Base-by-base conservation (phyloP, 2,888 invertebrate species). In the Pardosa pseudoannulata region DNA sequence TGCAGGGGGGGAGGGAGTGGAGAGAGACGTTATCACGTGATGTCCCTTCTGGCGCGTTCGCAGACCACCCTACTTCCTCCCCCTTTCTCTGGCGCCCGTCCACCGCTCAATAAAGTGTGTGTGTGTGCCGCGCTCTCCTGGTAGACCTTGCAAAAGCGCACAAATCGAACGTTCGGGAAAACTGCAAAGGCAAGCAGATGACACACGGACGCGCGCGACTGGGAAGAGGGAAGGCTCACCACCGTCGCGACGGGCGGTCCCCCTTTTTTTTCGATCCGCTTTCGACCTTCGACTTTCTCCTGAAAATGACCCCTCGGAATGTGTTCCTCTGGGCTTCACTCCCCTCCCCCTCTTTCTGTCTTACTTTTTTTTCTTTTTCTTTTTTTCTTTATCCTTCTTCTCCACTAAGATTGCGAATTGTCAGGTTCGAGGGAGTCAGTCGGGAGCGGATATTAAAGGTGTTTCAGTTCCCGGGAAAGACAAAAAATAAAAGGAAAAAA, bases 11-110 rank as follows among this genome's bases (percentile, higher is more conserved):
- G 16, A 1, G 31, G 67, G 36, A 29, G 65, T 9, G 16, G 13
- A 32, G 67, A 79, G 78, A 85, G 83, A 85, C 83, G 83, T 85
- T 85, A 85, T 85, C 83, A 85, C 83, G 83, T 85, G 83, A 83
- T 78, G 83, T 83, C 78, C 83, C 83, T 85, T 85, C 83, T 85
- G 83, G 83, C 83, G 83, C 83, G 83, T 85, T 85, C 83, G 78
- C 78, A 79, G 78, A 72, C 83, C 83, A 70, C 31, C 64, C 68
- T 56, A 27, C 31, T 27, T n/a, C n/a, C 16, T 27, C 74, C 71
- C 29, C 71, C 71, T 41, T 32, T 70, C 29, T 71, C 71, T 74
- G 78, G 78, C 83, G 78, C 83, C 83, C 83, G 72, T 78, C 83
- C 83, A 85, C 78, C 83, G 83, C 65, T 85, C 83, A 85, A 79